phyloP scores from a whole-genome alignment of 2,113 vertebrate species.

The Melanostigma gelatinosum region DNA sequence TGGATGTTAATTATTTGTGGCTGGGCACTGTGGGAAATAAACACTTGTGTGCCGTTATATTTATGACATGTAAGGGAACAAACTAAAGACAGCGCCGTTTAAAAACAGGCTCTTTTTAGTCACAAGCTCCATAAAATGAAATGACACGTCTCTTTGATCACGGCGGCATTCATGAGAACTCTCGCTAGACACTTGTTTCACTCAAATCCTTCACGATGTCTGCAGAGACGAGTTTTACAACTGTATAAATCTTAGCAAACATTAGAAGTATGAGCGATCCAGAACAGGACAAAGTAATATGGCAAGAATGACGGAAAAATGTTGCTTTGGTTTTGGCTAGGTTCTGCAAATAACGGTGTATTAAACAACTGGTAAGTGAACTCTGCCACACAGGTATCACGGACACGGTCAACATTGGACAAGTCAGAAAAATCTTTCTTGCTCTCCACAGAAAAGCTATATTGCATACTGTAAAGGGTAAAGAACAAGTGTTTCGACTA shows the following conservation, averaged over 20 bases:
- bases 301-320: constrained; percentile 16
- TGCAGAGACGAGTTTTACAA: constrained; percentile 9
- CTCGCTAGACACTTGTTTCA: background rate
- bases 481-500: constrained; percentile 70
- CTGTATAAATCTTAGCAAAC: background rate
- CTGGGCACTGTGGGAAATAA: background rate
- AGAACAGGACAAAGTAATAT: background rate
- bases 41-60: constrained; percentile 1
- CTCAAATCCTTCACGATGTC: background rate
- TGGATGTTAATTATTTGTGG: background rate
- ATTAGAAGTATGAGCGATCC: background rate
- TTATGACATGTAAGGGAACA: background rate
- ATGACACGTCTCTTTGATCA: background rate
- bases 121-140: background rate
- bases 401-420: constrained; percentile 29
- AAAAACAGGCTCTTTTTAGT: constrained; percentile 14
- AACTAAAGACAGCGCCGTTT: background rate
- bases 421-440: constrained; percentile 55
- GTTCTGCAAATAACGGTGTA: constrained; percentile 36
- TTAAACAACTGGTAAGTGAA: constrained; percentile 22
- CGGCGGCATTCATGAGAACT: background rate
- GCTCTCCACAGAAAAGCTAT: constrained; percentile 57
- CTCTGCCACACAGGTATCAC: constrained; percentile 47
- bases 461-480: constrained; percentile 71
- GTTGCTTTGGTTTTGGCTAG: constrained; percentile 63